A percentile compares a stretch with the other conserved stretches of the same genome.
Conservation (phyloP, 2,113 vertebrate genomes). For the Equus przewalskii region DNA sequence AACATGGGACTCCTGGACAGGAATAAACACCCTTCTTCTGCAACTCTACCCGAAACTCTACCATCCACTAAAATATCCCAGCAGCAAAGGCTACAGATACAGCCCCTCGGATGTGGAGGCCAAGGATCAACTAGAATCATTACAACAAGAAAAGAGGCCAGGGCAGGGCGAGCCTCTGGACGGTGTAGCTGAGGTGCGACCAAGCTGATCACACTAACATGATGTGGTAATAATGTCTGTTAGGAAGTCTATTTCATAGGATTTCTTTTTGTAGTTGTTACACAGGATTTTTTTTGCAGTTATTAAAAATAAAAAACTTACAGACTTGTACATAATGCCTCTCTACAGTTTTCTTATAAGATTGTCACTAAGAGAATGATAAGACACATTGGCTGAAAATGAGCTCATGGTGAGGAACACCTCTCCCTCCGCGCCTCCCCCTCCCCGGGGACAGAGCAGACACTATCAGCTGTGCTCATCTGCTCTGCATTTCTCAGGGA, state of each 20-base stretch:
- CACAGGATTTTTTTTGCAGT: constrained; percentile 51
- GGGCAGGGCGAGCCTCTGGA: not conserved
- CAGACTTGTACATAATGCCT: constrained; percentile 79
- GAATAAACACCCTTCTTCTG: not conserved
- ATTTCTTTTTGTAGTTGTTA: constrained; percentile 63
- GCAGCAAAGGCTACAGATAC: not conserved
- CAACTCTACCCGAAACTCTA: not conserved
- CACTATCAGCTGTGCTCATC: fast-evolving
- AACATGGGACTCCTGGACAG: not conserved
- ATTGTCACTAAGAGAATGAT: constrained; percentile 60
- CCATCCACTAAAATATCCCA: not conserved
- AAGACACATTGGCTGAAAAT: constrained; percentile 34
- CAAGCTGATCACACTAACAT: not conserved
- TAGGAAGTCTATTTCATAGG: constrained; percentile 48
- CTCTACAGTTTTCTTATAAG: constrained; percentile 69
- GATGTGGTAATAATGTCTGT: not conserved
- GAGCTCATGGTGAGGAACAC: constrained; percentile 32
- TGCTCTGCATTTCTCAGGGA: constrained; percentile 45
- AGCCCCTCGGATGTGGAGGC: constrained; percentile 66
- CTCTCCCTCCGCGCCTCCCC: not conserved
- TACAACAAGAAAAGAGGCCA: not conserved
- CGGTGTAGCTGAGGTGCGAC: constrained; percentile 42
- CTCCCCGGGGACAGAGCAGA: not conserved
- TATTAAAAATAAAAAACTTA: constrained; percentile 77
- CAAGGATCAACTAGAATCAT: not conserved